Conservation (phyloP, 2,888 invertebrate species). For the Polietes domitor region DNA sequence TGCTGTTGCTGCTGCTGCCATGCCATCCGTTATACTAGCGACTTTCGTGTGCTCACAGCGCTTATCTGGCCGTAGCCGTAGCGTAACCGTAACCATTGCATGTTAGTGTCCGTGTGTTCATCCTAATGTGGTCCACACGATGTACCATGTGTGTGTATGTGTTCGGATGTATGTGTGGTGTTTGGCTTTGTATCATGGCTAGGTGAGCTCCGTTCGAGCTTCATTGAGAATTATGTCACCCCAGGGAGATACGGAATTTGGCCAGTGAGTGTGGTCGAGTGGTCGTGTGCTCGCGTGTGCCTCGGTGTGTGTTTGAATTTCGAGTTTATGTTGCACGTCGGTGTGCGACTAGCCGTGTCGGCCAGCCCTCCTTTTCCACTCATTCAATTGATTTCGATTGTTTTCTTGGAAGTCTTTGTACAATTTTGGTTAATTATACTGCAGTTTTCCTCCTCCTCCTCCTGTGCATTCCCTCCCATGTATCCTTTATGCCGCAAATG, state of each 20-base stretch:
- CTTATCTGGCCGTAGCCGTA: constrained; percentile 13
- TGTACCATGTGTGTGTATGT: not conserved
- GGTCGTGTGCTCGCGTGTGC: not conserved
- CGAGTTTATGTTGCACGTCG: constrained; percentile 40
- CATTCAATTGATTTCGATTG: constrained; percentile 39
- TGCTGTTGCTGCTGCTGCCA: no score
- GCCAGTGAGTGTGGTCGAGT: not conserved
- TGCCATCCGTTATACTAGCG: not conserved
- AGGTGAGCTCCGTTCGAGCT: constrained; percentile 12
- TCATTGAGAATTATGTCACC: constrained; percentile 66
- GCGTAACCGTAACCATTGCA: not conserved
- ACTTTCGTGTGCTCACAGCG: not conserved
- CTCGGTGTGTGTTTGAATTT: constrained; percentile 2
- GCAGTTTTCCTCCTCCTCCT: constrained; percentile 51
- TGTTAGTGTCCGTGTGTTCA: not conserved
- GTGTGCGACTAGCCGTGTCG: no score
- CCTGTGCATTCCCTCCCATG: not conserved
- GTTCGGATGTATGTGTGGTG: not conserved
- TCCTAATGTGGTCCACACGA: not conserved
- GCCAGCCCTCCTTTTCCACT: constrained; percentile 27
- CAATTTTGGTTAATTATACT: constrained; percentile 67
- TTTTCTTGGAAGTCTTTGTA: constrained; percentile 35
- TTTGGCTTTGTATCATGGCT: constrained; percentile 12
- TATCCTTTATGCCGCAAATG: not conserved
- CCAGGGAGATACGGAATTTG: constrained; percentile 50